Evolutionary conservation across 2,113 vertebrate genomes (phyloP).

Genomic region (Proteles cristata): DNA sequence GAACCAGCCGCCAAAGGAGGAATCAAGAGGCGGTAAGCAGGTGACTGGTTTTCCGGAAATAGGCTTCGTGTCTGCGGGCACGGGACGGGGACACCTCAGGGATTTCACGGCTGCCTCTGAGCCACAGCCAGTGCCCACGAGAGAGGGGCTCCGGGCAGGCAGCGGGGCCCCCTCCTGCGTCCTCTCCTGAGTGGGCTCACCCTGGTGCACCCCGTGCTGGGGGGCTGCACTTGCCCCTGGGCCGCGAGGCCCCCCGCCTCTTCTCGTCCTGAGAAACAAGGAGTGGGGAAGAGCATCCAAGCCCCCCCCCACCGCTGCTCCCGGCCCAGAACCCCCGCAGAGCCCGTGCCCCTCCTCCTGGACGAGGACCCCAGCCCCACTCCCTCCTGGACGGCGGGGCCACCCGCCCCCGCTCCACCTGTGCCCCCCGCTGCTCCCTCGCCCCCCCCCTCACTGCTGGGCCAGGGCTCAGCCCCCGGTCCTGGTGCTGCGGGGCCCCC

Average conservation of each 20-base stretch:
- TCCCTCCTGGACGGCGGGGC: too few species aligned
- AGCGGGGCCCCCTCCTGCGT: too few species aligned
- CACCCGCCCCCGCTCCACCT: not conserved
- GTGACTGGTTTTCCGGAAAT: not conserved
- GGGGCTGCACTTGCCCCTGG: not conserved
- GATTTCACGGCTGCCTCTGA: not conserved
- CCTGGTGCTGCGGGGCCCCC: not conserved
- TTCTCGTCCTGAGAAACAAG: too few species aligned
- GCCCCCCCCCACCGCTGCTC: not conserved
- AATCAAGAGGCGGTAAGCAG: accelerated
- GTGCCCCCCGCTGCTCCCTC: not conserved
- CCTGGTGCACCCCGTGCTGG: not conserved
- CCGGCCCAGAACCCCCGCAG: too few species aligned
- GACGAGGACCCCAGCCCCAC: too few species aligned
- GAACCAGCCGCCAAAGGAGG: not conserved
- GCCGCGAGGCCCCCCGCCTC: not conserved
- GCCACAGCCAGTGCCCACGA: not conserved
- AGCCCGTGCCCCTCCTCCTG: not conserved
- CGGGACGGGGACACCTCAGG: too few species aligned
- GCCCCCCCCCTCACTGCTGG: too few species aligned
- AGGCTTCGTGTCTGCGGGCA: not conserved
- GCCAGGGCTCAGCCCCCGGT: not conserved
- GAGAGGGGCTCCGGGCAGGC: not conserved
- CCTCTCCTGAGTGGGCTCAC: not conserved
- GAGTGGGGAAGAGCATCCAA: too few species aligned